These are phyloP conservation scores for Branchipolynoe longqiensis DNA, from an alignment of 2,888 invertebrate species.

Conservation along the genomic window DNA sequence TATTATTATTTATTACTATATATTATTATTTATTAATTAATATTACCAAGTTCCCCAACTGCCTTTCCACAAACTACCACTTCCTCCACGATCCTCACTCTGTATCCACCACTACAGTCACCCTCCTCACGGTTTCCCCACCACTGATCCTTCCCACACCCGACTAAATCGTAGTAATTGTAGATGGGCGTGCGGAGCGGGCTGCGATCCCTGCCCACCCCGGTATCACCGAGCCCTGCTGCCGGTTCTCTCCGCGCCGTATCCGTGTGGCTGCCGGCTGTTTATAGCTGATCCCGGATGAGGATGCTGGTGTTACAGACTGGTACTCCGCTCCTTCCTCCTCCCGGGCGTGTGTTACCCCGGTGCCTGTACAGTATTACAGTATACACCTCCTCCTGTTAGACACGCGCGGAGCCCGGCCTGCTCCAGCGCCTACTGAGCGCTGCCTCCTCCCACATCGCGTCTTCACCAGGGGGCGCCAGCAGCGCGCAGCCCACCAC, in stretches of 20 bases:
- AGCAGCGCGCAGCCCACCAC: background rate
- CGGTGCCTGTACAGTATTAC: background rate
- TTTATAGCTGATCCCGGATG: too few relatives aligned
- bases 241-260: too few relatives aligned
- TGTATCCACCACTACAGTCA: background rate
- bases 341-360: background rate
- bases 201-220: too few relatives aligned
- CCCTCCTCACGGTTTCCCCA: too few relatives aligned
- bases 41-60: too few relatives aligned
- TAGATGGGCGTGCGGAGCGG: too few relatives aligned
- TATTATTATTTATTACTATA: background rate
- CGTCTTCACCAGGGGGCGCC: constrained; percentile 1
- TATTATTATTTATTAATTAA: too few relatives aligned
- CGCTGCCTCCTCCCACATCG: background rate
- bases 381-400: background rate
- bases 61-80: background rate
- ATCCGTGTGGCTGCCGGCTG: too few relatives aligned
- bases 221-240: too few relatives aligned
- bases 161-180: too few relatives aligned
- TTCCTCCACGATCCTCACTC: background rate
- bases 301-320: too few relatives aligned
- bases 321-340: background rate
- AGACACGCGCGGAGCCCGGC: constrained; percentile 34
- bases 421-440: constrained; percentile 19
- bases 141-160: too few relatives aligned